Conservation (phyloP, 64 coral and sea anemone genomes). For the Anthopleura sola region DNA sequence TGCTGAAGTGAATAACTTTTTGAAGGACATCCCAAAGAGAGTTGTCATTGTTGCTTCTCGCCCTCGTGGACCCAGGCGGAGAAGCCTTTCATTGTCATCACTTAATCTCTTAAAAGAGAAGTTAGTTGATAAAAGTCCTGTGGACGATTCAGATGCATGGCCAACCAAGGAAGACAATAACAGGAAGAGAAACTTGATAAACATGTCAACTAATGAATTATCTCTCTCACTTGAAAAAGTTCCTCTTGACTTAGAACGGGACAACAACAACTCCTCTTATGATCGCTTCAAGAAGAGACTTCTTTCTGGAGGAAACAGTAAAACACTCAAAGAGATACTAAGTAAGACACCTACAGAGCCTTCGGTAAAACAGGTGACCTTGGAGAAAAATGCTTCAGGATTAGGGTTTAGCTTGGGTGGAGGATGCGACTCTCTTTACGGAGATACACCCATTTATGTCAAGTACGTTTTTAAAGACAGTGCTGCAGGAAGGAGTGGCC, state of each 20-base stretch:
- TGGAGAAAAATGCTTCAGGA: slow-evolving; percentile 81
- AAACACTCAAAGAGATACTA: slow-evolving; percentile 58
- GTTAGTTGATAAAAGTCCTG: background rate
- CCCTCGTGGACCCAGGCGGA: slow-evolving; percentile 12
- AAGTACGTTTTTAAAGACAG: slow-evolving; percentile 89
- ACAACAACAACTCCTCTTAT: slow-evolving; percentile 51
- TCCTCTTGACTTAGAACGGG: slow-evolving; percentile 37
- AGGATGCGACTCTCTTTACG: slow-evolving; percentile 89
- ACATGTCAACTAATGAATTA: slow-evolving; percentile 18
- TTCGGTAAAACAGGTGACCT: slow-evolving; percentile 37
- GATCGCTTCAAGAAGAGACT: slow-evolving; percentile 77
- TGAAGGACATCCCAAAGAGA: slow-evolving; percentile 68
- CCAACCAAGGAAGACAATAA: slow-evolving; percentile 61
- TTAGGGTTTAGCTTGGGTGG: slow-evolving; percentile 91
- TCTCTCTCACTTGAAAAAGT: slow-evolving; percentile 47
- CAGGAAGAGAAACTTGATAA: slow-evolving; percentile 60
- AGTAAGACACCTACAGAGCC: slow-evolving; percentile 54
- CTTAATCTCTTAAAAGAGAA: slow-evolving; percentile 2
- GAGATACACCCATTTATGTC: slow-evolving; percentile 87
- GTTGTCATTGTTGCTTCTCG: slow-evolving; percentile 74
- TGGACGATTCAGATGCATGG: slow-evolving; percentile 63
- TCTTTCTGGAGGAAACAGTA: slow-evolving; percentile 66
- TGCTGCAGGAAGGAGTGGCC: slow-evolving; percentile 43
- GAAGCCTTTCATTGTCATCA: slow-evolving; percentile 12
- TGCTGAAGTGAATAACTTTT: slow-evolving; percentile 50